Percentiles rank a stretch among this genome's conserved stretches.
Evolutionary conservation across 2,888 invertebrate species (phyloP).

Genomic region (Drosophila neotestacea): DNA sequence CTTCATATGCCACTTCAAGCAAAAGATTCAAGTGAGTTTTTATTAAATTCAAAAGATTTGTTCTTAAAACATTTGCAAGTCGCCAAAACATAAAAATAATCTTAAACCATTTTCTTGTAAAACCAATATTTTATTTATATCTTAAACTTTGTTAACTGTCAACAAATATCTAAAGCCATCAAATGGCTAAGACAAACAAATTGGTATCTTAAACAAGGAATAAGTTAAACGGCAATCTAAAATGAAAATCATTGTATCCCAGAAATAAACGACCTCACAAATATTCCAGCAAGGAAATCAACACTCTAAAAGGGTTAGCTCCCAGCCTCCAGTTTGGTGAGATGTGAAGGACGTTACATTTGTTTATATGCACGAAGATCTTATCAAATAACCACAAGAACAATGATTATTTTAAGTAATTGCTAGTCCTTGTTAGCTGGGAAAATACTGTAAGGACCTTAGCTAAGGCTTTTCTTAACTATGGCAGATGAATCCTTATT

Average conservation of each 20-base stretch:
- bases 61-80: neutral
- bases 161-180: constrained; percentile 2
- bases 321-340: constrained; percentile 15
- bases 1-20: constrained; percentile 13
- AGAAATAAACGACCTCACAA: constrained; percentile 28
- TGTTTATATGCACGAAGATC: constrained; percentile 64
- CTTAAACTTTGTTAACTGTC: neutral
- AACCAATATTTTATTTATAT: neutral
- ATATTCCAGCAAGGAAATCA: constrained; percentile 45
- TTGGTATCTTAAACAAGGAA: constrained; percentile 39
- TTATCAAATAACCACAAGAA: constrained; percentile 70
- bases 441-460: constrained; percentile 27
- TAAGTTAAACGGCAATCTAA: constrained; percentile 51
- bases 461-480: constrained; percentile 25
- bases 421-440: constrained; percentile 50
- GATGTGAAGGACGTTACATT: constrained; percentile 39
- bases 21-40: constrained; percentile 2
- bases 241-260: constrained; percentile 66
- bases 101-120: neutral
- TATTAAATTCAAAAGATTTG: neutral
- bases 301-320: constrained; percentile 64
- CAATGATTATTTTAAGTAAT: constrained; percentile 80
- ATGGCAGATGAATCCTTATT: constrained; percentile 21
- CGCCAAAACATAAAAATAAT: neutral
- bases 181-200: constrained; percentile 23